These are phyloP conservation scores for Dicerorhinus sumatrensis DNA, from an alignment of 2,113 vertebrate genomes.

Conservation along the genomic window DNA sequence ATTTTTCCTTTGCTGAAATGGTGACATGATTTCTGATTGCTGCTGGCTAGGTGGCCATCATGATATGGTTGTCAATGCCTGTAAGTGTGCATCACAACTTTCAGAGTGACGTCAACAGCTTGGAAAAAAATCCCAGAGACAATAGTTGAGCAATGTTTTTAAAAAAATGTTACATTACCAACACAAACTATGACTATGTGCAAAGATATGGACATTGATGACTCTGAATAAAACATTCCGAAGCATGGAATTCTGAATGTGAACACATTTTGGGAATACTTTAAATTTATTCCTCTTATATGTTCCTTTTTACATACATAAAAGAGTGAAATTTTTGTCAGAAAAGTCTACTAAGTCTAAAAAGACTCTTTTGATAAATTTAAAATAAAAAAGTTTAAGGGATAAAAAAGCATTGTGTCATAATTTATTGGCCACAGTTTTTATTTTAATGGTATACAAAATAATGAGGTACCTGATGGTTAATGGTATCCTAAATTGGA, in stretches of 20 bases:
- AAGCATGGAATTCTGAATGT: neutral
- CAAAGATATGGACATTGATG: neutral
- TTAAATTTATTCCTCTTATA: neutral
- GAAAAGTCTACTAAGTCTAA: neutral
- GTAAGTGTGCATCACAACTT: neutral
- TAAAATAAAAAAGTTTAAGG: neutral
- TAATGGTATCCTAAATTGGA: neutral
- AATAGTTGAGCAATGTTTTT: neutral
- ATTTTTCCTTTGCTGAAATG: neutral
- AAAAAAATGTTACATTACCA: neutral
- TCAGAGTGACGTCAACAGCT: neutral
- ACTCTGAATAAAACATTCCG: neutral
- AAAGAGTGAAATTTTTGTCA: neutral
- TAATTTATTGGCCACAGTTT: conserved; percentile 42
- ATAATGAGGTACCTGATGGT: neutral
- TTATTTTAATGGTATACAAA: neutral
- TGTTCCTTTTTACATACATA: neutral
- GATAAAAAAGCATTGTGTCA: neutral
- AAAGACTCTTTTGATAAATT: neutral
- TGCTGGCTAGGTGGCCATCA: neutral
- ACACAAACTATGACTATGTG: neutral
- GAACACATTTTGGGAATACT: neutral
- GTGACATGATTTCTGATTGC: neutral
- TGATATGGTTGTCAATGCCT: neutral
- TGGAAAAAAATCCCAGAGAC: neutral